phyloP scores from a whole-genome alignment of 2,888 invertebrate species.

The Drosophila siamana region DNA sequence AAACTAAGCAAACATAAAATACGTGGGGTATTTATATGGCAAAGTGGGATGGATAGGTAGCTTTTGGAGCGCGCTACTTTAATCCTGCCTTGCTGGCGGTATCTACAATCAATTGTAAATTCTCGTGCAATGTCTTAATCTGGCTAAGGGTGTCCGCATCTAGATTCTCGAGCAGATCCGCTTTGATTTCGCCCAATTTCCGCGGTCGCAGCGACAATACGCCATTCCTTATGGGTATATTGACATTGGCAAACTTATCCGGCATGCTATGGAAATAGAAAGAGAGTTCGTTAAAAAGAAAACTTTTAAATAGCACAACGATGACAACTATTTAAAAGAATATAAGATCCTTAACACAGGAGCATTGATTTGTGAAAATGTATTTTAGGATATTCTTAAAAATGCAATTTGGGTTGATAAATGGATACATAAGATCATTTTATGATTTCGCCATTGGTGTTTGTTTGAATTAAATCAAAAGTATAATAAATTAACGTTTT shows the following conservation, averaged over 20 bases:
- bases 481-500: too few species aligned
- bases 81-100: conserved; percentile 74
- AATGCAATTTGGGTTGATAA: too few species aligned
- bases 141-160: conserved; percentile 82
- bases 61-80: conserved; percentile 41
- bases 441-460: too few species aligned
- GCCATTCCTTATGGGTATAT: conserved; percentile 85
- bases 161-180: conserved; percentile 80
- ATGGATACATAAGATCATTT: too few species aligned
- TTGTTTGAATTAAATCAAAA: too few species aligned
- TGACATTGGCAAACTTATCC: conserved; percentile 84
- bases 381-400: too few species aligned
- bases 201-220: conserved; percentile 84
- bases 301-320: too few species aligned
- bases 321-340: too few species aligned
- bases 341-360: too few species aligned
- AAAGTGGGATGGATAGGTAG: conserved; percentile 1
- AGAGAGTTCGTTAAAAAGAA: too few species aligned
- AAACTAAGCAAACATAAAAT: conserved; percentile 35
- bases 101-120: conserved; percentile 83
- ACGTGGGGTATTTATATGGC: conserved; percentile 23
- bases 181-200: conserved; percentile 75
- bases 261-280: conserved; percentile 68
- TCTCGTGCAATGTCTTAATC: conserved; percentile 83
- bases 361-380: too few species aligned